Base-by-base conservation (phyloP, 2,113 vertebrate species). In the Nannobrachium achirus region DNA sequence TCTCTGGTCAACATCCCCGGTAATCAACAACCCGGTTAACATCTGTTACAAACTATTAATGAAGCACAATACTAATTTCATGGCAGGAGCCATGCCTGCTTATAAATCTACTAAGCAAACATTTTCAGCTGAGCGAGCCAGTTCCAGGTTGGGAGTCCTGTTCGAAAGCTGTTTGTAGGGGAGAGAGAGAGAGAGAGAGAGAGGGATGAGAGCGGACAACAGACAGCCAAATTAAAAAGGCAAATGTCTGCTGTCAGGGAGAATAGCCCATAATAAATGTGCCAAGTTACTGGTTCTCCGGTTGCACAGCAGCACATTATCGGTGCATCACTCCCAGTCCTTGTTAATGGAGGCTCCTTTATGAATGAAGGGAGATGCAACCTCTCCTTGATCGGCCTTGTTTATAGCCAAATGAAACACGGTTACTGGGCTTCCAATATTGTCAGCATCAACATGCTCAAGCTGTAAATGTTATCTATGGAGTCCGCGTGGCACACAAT, bases 31-130 rank as follows among this genome's bases (percentile, higher is more conserved):
- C 67, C 25, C 80, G 59, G 71, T 61, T 64, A 67, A 71, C 76
- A 79, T 75, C 76, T 82, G 76, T 79, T 82, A 66, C 63, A 56
- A 73, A 72, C 55, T 73, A 65, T 63, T 78, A 77, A 78, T 80
- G 59, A 75, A 65, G 56, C 42, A 33, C 58, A 74, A 44, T 15
- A 40, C 61, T 53, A 51, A 48, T 76, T 82, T 79, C 79, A 76
- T 59, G 50, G 41, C 66, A 9, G 40, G 40, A 51, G 44, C 57
- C 53, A 33, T 61, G 63, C 44, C 65, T 56, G 44, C 59, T 42
- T 55, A 41, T 73, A 59, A 76, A 79, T 73, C 51, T 58, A 18
- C 16, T 48, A 52, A n/a, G 49, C 41, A 56, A 6, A 51, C 48
- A 46, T 71, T 42, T 20, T 53, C 38, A 10, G 16, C 48, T 2